Evolutionary conservation across 1,140 invertebrate genomes (phyloP).

Genomic region (Drosophila mayri): DNA sequence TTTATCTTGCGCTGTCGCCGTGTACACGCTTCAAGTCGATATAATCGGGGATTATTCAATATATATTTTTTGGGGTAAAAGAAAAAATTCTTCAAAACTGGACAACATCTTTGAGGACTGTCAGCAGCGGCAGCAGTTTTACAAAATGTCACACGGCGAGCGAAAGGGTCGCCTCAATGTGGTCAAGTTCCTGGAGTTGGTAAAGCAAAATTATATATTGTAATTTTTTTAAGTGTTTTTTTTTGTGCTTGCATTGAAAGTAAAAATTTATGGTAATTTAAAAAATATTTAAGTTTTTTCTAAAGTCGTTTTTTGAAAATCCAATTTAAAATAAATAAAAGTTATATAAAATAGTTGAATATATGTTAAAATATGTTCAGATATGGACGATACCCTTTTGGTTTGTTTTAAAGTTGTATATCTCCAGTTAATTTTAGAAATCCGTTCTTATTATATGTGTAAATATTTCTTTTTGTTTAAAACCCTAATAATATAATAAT

Average conservation of each 20-base stretch:
- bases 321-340: background rate
- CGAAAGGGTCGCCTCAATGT: slow-evolving; percentile 76
- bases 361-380: too few relatives aligned
- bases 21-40: slow-evolving; percentile 29
- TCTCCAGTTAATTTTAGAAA: too few relatives aligned
- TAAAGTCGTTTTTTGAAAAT: background rate
- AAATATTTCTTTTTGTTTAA: background rate
- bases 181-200: slow-evolving; percentile 83
- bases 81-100: background rate
- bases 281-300: background rate
- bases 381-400: too few relatives aligned
- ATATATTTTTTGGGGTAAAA: background rate
- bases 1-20: slow-evolving; percentile 55
- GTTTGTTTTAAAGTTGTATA: too few relatives aligned
- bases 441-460: too few relatives aligned
- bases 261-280: background rate
- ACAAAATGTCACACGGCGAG: slow-evolving; percentile 81
- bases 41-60: background rate
- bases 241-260: background rate
- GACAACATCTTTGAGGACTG: slow-evolving; percentile 49
- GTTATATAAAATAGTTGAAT: background rate
- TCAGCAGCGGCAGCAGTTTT: slow-evolving; percentile 37
- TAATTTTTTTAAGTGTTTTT: slow-evolving; percentile 11
- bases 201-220: slow-evolving; percentile 35
- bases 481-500: background rate